Conservation (phyloP, 2,888 invertebrate genomes). For the Chloromyia formosa region DNA sequence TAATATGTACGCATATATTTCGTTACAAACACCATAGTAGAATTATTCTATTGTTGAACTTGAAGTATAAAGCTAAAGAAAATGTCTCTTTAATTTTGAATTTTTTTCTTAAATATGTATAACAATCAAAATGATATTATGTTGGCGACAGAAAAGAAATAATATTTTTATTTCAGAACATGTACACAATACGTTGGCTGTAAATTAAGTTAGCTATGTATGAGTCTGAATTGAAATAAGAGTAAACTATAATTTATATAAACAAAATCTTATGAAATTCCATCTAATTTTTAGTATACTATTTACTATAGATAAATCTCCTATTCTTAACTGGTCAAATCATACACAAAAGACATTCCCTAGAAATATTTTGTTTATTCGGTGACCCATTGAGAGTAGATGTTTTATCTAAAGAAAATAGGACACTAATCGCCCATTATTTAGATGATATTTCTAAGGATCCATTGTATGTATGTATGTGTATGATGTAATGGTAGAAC, state of each 20-base stretch:
- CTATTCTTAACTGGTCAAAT: too few relatives aligned
- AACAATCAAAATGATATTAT: conserved; percentile 16
- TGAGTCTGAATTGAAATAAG: background rate
- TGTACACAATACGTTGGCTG: background rate
- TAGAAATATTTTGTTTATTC: too few relatives aligned
- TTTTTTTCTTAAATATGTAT: background rate
- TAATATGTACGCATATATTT: background rate
- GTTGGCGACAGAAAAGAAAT: background rate
- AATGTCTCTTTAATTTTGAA: background rate
- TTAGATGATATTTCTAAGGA: too few relatives aligned
- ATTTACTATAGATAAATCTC: too few relatives aligned
- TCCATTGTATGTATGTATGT: too few relatives aligned
- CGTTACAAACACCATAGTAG: conserved; percentile 23
- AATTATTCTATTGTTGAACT: conserved; percentile 21
- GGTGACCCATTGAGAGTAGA: background rate
- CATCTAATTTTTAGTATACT: too few relatives aligned
- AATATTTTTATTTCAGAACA: too few relatives aligned
- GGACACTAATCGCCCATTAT: too few relatives aligned
- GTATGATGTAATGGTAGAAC: conserved; percentile 1
- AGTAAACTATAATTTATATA: conserved; percentile 8
- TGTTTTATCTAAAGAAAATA: background rate
- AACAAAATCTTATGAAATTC: too few relatives aligned
- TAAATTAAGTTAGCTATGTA: conserved; percentile 25
- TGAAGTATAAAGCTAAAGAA: conserved; percentile 29
- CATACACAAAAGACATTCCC: too few relatives aligned